Evolutionary conservation across 2,888 invertebrate species (phyloP), one percentile per base, ranked within the genome.

Genomic region (Cecidostiba fungosa): DNA sequence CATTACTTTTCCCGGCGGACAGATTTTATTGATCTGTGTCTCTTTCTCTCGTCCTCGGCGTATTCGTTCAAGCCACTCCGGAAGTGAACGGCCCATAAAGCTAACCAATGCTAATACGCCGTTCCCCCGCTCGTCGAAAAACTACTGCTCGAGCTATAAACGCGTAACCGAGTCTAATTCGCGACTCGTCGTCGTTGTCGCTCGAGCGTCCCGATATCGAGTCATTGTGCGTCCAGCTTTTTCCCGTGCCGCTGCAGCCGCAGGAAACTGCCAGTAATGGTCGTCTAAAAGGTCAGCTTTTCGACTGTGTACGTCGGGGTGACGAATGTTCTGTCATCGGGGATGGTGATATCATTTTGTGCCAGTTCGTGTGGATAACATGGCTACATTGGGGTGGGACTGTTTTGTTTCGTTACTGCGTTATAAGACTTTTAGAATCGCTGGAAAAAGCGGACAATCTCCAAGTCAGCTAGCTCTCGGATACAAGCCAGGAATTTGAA

Each of bases 1-100:
- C 90, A 91, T 92, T 91, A 91, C 90, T 92, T 92, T 91, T 91
- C 90, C 90, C 90, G 90, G 90, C 91, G 91, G 92, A 90, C 91
- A 90, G 91, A 91, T 92, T 92, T 92, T 92, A 92, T 93, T 91
- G 92, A 92, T 92, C 92, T 89, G 88, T 86, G 78, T 39, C 26
- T 79, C 77, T 43, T 26, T 23, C 36, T 8, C 43, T 74, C 19
- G 36, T 12, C 76, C 6, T 54, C 59, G n/a, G n/a, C n/a, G n/a
- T n/a, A n/a, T n/a, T n/a, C 32, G 10, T 43, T 39, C 19, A 19
- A 88, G 88, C 89, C 89, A 91, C 89, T 89, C 90, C 93, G 93
- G 93, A 93, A 93, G 92, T 95, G 94, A 94, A 95, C 94, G 95
- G 94, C 92, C 94, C 94, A 95, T 95, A 95, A 95, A 95, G 94